phyloP scores from a whole-genome alignment of 2,797 vertebrate genomes.

The Austrolebias charrua region DNA sequence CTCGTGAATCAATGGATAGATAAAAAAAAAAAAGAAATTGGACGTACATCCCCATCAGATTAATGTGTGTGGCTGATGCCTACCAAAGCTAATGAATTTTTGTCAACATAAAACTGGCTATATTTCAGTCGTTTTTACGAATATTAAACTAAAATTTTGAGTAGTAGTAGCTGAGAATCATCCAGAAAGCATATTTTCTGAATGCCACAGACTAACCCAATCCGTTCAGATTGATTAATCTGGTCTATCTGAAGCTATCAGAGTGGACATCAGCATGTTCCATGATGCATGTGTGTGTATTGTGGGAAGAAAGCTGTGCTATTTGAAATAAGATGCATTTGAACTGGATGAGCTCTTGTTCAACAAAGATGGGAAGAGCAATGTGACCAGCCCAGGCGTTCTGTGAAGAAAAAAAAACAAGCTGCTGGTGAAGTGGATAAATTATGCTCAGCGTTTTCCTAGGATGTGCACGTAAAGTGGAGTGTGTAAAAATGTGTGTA shows the following conservation, averaged over 20 bases:
- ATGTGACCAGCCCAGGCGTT: background rate
- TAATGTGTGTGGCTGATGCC: no score
- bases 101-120: no score
- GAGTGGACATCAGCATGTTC: background rate
- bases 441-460: conserved; percentile 17
- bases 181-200: background rate
- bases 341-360: no score
- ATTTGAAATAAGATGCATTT: conserved; percentile 9
- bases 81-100: no score
- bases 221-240: conserved; percentile 15
- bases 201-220: background rate
- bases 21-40: no score
- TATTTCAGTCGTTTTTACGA: no score
- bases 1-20: no score
- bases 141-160: no score
- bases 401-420: conserved; percentile 13
- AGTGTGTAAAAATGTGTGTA: conserved; percentile 22
- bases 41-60: no score
- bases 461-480: conserved; percentile 8
- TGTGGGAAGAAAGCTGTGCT: conserved; percentile 35
- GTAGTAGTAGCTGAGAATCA: no score
- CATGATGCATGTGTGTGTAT: conserved; percentile 23
- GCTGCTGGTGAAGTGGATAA: conserved; percentile 7
- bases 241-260: conserved; percentile 11
- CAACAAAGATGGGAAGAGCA: no score